Percentiles rank a stretch among this genome's conserved stretches.
phyloP scores from a whole-genome alignment of 1,140 invertebrate species.

The Odontomachus brunneus region DNA sequence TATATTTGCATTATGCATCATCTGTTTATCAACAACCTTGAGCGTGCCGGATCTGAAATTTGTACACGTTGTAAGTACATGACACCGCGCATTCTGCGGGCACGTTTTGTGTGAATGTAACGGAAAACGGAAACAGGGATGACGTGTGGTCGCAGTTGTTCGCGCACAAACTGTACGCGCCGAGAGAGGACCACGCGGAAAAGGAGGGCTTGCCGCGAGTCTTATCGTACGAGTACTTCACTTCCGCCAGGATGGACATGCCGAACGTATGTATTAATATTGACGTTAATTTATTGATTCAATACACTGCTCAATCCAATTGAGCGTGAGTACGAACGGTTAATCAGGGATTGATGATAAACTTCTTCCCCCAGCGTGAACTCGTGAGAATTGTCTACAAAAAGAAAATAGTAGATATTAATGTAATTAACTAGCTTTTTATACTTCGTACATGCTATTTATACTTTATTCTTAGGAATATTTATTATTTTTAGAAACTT shows the following conservation, averaged over 20 bases:
- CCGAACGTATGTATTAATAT: conserved; percentile 46
- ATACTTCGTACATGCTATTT: no score
- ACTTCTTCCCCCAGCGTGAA: no score
- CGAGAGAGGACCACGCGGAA: conserved; percentile 11
- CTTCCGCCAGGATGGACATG: conserved; percentile 25
- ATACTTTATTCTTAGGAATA: no score
- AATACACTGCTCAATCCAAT: no score
- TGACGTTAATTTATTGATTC: background rate
- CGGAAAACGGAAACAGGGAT: no score
- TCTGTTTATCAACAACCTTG: background rate
- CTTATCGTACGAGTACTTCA: conserved; percentile 65
- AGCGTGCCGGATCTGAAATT: conserved; percentile 31
- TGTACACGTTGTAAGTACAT: conserved; percentile 63
- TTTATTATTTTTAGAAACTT: no score
- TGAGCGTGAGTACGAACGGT: no score
- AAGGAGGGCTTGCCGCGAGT: conserved; percentile 19
- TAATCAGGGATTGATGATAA: no score
- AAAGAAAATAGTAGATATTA: no score
- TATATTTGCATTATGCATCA: background rate
- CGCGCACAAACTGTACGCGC: conserved; percentile 61
- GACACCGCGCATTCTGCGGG: background rate
- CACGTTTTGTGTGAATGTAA: no score
- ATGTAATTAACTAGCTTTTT: no score
- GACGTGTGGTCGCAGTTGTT: conserved; percentile 54
- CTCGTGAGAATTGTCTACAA: no score